Percentiles rank a stretch among this genome's conserved stretches.
Evolutionary conservation across 1,140 invertebrate genomes (phyloP).

Genomic region (Chrysomallon squamiferum): DNA sequence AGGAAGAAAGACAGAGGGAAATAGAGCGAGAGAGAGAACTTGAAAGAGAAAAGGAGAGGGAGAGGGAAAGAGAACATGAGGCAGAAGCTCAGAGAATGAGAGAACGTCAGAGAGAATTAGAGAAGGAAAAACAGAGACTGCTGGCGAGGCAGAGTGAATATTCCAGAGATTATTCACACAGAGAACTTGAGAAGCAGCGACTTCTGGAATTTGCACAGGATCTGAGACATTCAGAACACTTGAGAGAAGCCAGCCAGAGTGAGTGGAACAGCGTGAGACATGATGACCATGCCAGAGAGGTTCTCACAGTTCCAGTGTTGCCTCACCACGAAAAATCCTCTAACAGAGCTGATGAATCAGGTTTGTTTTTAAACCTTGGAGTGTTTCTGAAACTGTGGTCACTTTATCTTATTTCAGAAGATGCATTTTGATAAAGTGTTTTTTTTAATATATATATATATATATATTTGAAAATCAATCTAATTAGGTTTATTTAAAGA

Average conservation of each 20-base stretch:
- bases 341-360: too few relatives aligned
- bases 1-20: constrained; percentile 42
- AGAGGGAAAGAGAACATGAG: constrained; percentile 42
- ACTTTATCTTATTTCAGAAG: too few relatives aligned
- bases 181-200: constrained; percentile 17
- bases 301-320: not conserved
- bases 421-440: too few relatives aligned
- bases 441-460: too few relatives aligned
- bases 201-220: constrained; percentile 4
- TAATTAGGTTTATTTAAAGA: too few relatives aligned
- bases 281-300: not conserved
- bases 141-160: constrained; percentile 30
- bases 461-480: too few relatives aligned
- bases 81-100: constrained; percentile 28
- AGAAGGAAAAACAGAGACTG: constrained; percentile 34
- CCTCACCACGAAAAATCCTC: too few relatives aligned
- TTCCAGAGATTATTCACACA: constrained; percentile 19
- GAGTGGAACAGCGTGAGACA: not conserved
- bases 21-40: constrained; percentile 14
- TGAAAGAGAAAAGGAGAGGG: constrained; percentile 43
- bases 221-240: constrained; percentile 8
- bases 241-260: not conserved
- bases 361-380: too few relatives aligned
- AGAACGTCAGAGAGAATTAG: constrained; percentile 25
- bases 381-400: too few relatives aligned